phyloP scores from a whole-genome alignment of 2,888 invertebrate species.

The Aphidoletes aphidimyza region DNA sequence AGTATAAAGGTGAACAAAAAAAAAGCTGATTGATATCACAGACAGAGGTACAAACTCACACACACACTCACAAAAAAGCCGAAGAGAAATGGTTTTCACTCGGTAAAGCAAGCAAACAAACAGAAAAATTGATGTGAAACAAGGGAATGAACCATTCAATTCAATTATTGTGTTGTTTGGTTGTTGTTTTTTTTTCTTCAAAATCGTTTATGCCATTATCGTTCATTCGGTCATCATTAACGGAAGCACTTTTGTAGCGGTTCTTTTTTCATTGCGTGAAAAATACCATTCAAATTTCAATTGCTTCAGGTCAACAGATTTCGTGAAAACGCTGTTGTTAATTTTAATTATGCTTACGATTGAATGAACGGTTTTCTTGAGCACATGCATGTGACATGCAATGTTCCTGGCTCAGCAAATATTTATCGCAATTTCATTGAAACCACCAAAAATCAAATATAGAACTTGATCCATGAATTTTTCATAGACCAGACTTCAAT shows the following conservation, averaged over 20 bases:
- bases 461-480: too few species aligned
- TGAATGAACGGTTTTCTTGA: background rate
- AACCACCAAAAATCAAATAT: too few species aligned
- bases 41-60: too few species aligned
- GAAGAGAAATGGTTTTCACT: background rate
- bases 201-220: background rate
- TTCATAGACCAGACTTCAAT: too few species aligned
- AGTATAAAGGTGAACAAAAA: background rate
- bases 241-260: background rate
- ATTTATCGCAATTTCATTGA: background rate
- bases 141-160: background rate
- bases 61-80: too few species aligned
- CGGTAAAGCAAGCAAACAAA: background rate
- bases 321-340: background rate
- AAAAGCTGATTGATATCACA: background rate
- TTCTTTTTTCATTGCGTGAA: too few species aligned
- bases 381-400: background rate
- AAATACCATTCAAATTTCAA: background rate
- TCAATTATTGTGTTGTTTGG: conserved; percentile 24
- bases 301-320: background rate
- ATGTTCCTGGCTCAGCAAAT: background rate
- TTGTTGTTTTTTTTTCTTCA: background rate
- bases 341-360: conserved; percentile 14
- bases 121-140: background rate
- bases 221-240: background rate